Evolutionary conservation across 2,888 invertebrate species (phyloP), one percentile per base, ranked within the genome.

Genomic region (Eudemis profundana): DNA sequence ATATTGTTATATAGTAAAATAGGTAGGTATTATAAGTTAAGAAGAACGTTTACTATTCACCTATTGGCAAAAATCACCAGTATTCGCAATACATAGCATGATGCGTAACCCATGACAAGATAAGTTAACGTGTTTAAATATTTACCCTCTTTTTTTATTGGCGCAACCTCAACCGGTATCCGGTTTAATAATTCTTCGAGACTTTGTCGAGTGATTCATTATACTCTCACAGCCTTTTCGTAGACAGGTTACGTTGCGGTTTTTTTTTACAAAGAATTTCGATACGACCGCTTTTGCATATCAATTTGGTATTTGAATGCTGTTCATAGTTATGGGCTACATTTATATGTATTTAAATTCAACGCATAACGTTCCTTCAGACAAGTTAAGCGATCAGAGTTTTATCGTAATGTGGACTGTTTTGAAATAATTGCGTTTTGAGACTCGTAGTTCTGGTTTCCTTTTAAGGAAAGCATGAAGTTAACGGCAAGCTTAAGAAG

Each of bases 161-260:
- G 65, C 60, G 38, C 59, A 60, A 47, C 53, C 65, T 65, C 59
- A 27, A 57, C 46, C 70, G 69, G 65, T 70, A 71, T 63, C 69
- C 67, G 68, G 71, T 67, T 75, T 72, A 69, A 69, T 70, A 72
- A 69, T 86, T 81, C 84, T 73, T 68, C 69, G 83, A 83, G 86
- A 74, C 70, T 68, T 72, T 78, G 75, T 77, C 76, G 72, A 72
- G 70, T 86, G 87, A 89, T 81, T 87, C 87, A 88, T 72, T 77
- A 73, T 70, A 75, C 82, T 81, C 78, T 74, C 82, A 78, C 79
- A 78, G 51, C 72, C 76, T 81, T 78, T 76, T 54, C 61, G 53
- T 61, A 61, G 61, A 50, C 66, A 66, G 66, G 60, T 61, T 54
- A 49, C 66, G 47, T 75, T 76, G 70, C 74, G 75, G 68, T 72